Evolutionary conservation across 2,888 invertebrate genomes (phyloP), one percentile per base, ranked within the genome.

Genomic region (Oligia fasciuncula): DNA sequence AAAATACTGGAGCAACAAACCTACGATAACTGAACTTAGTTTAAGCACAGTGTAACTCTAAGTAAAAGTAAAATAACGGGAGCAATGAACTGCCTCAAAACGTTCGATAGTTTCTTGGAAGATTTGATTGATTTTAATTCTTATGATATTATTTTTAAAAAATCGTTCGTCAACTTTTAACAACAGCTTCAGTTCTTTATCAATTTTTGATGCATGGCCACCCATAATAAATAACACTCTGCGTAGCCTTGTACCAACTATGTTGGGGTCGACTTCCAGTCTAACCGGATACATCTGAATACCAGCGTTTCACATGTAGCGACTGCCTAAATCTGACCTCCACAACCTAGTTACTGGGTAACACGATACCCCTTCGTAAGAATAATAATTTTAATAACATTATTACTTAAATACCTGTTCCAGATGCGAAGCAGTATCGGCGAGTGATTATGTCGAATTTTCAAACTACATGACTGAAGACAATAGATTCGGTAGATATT

Each of bases 401-500:
- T 51, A 29, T 63, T 63, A 40, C 29, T 72, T 35, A 11, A 73
- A 62, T 66, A 66, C 51, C 67, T 82, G 67, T 81, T 97, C 95
- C 97, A 99, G 99, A 87, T 99, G 99, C 94, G 98, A 98, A 91
- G 98, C 98, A 79, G 97, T 98, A 70, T 98, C 99, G 4, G 98
- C 99, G 67, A 99, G 99, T 92, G 99, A 99, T 95, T 99, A 98
- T 95, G 98, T 99, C 75, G 99, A 99, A 94, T 99, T 99, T 96
- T 99, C 99, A 70, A 99, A 99, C 97, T 99, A 98, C 93, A 98
- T 98, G 97, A 98, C 98, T 84, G 97, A 98, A 88, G 99, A 99
- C 96, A 97, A 98, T 91, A 99, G 99, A 94, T 99, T 98, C 95
- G 97, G 98, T 71, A 97, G 99, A 91, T 98, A 98, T 94, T 99